Evolutionary conservation across 2,113 vertebrate species (phyloP).

Genomic region (Poicephalus gulielmi): DNA sequence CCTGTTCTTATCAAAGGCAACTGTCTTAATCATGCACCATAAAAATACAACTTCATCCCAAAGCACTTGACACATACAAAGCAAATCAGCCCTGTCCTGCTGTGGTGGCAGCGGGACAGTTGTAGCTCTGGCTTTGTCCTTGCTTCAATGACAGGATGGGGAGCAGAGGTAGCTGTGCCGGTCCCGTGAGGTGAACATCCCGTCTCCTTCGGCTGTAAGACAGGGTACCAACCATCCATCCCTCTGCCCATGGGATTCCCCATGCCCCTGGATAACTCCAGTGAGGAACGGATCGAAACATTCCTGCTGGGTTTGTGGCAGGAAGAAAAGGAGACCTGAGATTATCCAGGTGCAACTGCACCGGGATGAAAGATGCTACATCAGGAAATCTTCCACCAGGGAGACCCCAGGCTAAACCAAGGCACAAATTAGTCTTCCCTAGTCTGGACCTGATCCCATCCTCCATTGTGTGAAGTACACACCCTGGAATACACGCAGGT

Average conservation of each 20-base stretch:
- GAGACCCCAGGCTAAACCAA: not conserved
- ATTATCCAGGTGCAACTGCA: not conserved
- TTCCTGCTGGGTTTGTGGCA: not conserved
- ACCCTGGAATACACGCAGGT: not conserved
- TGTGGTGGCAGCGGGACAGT: too few relatives aligned
- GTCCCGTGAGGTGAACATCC: not conserved
- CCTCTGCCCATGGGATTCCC: not conserved
- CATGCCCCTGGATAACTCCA: not conserved
- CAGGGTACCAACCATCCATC: not conserved
- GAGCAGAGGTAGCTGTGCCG: not conserved
- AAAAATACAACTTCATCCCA: not conserved
- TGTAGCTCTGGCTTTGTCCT: not conserved
- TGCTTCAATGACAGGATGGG: not conserved
- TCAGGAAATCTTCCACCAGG: not conserved
- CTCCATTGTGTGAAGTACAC: not conserved
- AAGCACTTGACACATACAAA: not conserved
- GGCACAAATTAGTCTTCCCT: not conserved
- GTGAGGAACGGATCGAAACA: rapidly evolving
- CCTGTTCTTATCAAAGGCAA: not conserved
- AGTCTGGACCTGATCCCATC: not conserved
- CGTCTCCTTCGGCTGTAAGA: not conserved
- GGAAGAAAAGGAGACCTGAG: not conserved
- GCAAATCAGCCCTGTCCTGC: not conserved
- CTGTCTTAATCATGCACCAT: not conserved
- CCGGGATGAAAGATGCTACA: not conserved